phyloP scores from a whole-genome alignment of 30 jellyfish, hydroid and myxozoan genomes.

The Rhopilema esculentum region DNA sequence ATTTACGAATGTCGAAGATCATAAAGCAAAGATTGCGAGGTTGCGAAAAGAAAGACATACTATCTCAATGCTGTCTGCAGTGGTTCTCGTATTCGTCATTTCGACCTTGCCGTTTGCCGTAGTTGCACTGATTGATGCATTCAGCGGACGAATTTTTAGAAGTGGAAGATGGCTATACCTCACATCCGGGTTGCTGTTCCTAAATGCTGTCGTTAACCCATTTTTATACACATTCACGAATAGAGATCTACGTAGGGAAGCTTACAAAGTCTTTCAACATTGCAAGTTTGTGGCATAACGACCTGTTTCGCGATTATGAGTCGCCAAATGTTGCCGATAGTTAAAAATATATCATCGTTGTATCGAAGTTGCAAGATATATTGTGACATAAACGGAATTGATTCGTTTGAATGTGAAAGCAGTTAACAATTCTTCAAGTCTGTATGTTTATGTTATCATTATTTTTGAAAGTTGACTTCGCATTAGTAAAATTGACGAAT shows the following conservation, averaged over 20 bases:
- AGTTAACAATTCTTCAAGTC: too few relatives aligned
- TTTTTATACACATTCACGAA: conserved; percentile 21
- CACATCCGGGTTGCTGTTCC: conserved; percentile 26
- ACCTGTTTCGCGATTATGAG: neutral
- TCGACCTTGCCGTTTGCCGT: conserved; percentile 23
- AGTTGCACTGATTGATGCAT: conserved; percentile 14
- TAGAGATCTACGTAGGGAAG: conserved; percentile 25
- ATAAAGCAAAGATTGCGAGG: neutral
- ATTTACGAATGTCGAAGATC: neutral
- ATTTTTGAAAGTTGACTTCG: too few relatives aligned
- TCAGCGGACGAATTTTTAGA: neutral
- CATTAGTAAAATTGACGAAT: too few relatives aligned
- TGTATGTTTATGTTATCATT: too few relatives aligned
- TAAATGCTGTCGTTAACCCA: conserved; percentile 38
- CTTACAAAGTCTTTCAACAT: neutral
- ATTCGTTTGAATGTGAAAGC: too few relatives aligned
- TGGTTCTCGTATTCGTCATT: conserved; percentile 7
- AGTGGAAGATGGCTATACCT: conserved; percentile 15
- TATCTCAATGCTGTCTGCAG: conserved; percentile 4
- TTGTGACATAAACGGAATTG: too few relatives aligned
- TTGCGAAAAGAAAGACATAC: conserved; percentile 23
- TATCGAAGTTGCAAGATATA: too few relatives aligned
- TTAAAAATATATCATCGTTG: neutral
- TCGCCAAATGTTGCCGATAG: neutral
- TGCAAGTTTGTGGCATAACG: neutral